Evolutionary conservation across 1,140 invertebrate species (phyloP), one percentile per base, ranked within the genome.

Genomic region (Diorhabda elongata): DNA sequence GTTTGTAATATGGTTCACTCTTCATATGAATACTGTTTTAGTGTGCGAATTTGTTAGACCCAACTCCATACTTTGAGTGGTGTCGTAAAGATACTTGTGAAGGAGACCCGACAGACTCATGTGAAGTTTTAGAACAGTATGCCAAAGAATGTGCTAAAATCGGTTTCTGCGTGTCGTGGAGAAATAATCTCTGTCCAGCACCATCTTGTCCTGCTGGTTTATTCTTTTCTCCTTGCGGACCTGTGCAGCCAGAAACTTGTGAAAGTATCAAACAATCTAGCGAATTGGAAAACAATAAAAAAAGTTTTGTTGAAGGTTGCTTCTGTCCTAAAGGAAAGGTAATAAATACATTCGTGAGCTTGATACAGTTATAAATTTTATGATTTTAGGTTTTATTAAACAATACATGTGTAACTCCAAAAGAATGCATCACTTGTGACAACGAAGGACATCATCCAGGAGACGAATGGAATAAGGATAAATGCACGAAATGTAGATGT

Each of bases 401-500:
- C 77, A 84, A 83, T 68, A 85, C 81, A 3, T 91, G 89, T 71
- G 85, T 90, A 3, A 81, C 84, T 58, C 80, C 82, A 56, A 78
- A 70, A 3, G 83, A 85, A 42, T 93, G 91, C 75, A 83, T 86
- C 65, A 83, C 87, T 0, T 92, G 91, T 74, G 91, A 92, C 72
- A 81, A 79, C 58, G 74, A 82, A 68, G 71, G 82, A 8, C 84
- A 85, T 74, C 74, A 83, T 70, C 81, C 82, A 2, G 86, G 85
- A 2, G 85, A 86, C 45, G 75, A 72, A 9, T 87, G 86, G 85
- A 74, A 84, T 74, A 85, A 86, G 58, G 88, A 92, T 73, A 86
- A 87, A 43, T 95, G 94, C 74, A 92, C 89, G 0, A 85, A 81
- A n/a, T 96, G 94, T 75, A 81, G 82, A 42, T 96, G 93, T 78